Base-by-base conservation (phyloP, 2,797 vertebrate species). In the Sebastes wilsoni region DNA sequence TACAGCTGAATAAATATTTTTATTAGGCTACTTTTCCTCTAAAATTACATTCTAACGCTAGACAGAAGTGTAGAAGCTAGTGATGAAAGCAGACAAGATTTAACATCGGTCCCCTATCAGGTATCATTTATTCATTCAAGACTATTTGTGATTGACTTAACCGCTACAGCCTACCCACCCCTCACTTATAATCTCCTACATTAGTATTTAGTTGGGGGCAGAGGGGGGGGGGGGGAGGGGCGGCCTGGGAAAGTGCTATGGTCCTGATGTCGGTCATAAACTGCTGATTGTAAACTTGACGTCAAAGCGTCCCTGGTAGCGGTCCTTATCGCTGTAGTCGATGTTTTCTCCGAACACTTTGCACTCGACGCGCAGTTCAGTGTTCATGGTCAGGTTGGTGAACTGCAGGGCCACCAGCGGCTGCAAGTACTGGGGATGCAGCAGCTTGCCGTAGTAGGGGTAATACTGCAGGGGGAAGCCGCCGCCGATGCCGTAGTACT, bases 401-500 rank as follows among this genome's bases (percentile, higher is more conserved):
- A 99, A 99, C 92, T 99, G 97, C 66, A 99, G 91, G 0, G 98
- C 99, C 92, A 99, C 93, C 88, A 99, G 96, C 0, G 98, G 99
- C 94, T 99, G 98, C 81, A 98, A 93, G 94, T 99, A 99, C 7
- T 96, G 93, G 0, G 95, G 94, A 88, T 99, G 99, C 83, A 99
- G 96, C 67, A 96, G 93, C 89, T 96, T 97, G 76, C 99, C 98
- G 0, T 99, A 99, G 93, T 99, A 99, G 0, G 99, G 99, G 81
- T 99, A 99, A 81, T 98, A 99, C 92, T 99, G 97, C 86, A 99
- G 93, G 6, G 97, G 97, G 65, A 99, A 99, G 60, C 98, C 99
- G 0, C 80, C 55, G 2, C 86, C 92, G 59, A 99, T 96, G 12
- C 98, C 97, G 0, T 94, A 95, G 90, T 99, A 99, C 76, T 96